Evolutionary conservation across 1,140 invertebrate species (phyloP).

Genomic region (Pogonus chalceus): DNA sequence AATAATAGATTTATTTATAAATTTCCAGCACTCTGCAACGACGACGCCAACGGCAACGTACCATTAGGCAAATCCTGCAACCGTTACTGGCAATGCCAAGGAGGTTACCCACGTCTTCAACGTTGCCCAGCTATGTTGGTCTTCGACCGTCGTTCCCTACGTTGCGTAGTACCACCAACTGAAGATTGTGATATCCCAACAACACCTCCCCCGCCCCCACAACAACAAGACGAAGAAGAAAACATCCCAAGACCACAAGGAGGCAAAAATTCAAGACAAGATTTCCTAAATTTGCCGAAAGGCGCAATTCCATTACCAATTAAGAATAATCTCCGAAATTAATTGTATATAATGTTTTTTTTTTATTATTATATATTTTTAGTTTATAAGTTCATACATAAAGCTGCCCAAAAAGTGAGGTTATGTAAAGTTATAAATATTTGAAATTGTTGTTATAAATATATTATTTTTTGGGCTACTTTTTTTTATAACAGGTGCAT

Average conservation of each 20-base stretch:
- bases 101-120: slow-evolving; percentile 81
- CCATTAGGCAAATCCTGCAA: slow-evolving; percentile 81
- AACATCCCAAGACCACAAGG: slow-evolving; percentile 24
- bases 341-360: not conserved
- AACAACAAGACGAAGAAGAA: slow-evolving; percentile 31
- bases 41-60: slow-evolving; percentile 61
- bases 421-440: too few relatives aligned
- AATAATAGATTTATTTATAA: too few relatives aligned
- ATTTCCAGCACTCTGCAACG: slow-evolving; percentile 88
- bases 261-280: slow-evolving; percentile 22
- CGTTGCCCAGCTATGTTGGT: slow-evolving; percentile 83
- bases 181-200: slow-evolving; percentile 77
- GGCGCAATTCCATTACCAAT: slow-evolving; percentile 30
- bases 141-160: slow-evolving; percentile 70
- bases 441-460: too few relatives aligned
- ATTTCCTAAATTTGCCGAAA: slow-evolving; percentile 29
- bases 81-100: slow-evolving; percentile 88
- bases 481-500: too few relatives aligned
- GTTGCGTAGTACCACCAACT: slow-evolving; percentile 80
- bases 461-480: too few relatives aligned
- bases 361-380: not conserved
- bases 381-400: too few relatives aligned
- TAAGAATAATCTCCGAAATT: slow-evolving; percentile 26
- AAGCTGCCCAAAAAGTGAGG: too few relatives aligned
- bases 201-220: slow-evolving; percentile 53